Base-by-base conservation (phyloP, 2,888 invertebrate species). In the Eristalis pertinax region DNA sequence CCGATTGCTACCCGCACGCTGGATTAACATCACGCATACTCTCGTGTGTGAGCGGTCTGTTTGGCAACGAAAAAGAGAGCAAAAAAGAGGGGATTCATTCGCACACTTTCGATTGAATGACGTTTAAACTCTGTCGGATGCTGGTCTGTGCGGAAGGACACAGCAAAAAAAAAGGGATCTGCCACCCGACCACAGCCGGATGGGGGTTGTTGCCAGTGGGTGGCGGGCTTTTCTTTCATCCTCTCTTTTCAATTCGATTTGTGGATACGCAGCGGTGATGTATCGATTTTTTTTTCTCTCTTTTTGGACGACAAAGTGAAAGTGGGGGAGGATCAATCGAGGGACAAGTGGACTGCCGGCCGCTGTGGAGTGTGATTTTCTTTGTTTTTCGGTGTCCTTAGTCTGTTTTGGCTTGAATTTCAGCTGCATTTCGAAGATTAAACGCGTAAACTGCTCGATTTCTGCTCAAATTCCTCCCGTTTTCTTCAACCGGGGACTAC, bases 1-100 rank as follows among this genome's bases (percentile, higher is more conserved):
- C 19, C 29, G 32, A 82, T 74, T 58, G 63, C 63, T 64, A 67
- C 83, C 77, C 83, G 77, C 82, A 83, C 65, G 35, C 50, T 50
- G 50, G 19, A 19, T 19, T 50, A 50, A 5, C 50, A 50, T 50
- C 50, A 75, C 8, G 41, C 50, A 19, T n/a, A 19, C 26, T n/a
- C 43, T n/a, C 43, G 19, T 50, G 43, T 50, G 43, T 43, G 43
- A 8, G 3, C 7, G 7, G n/a, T 5, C 35, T 35, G 38, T 38
- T 38, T 13, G 19, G 8, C 11, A 22, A 68, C 4, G 1, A 50
- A 50, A 56, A 19, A 11, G 8, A 22, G n/a, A n/a, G 5, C 4
- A 4, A 24, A 11, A 65, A 13, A 56, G 58, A 58, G 58, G 69
- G 32, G 29, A 29, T 29, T 29, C 29, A 58, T 35, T 56, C 58